Evolutionary conservation across 2,888 invertebrate species (phyloP).

Genomic region (Chloroclysta siterata): DNA sequence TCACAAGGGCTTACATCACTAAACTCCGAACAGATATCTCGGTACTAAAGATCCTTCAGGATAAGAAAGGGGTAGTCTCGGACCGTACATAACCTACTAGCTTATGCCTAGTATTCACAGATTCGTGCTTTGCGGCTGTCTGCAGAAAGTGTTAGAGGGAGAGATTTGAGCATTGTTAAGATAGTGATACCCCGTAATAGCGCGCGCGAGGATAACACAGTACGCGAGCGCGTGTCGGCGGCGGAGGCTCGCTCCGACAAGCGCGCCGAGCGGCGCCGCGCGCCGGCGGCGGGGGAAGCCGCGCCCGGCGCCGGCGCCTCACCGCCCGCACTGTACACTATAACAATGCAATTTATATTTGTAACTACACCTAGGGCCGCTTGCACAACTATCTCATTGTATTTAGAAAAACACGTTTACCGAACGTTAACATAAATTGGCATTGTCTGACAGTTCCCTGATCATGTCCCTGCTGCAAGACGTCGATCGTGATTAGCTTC

Average conservation of each 20-base stretch:
- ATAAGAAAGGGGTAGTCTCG: not conserved
- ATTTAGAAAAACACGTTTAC: too few relatives aligned
- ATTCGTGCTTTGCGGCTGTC: constrained; percentile 22
- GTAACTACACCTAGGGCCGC: too few relatives aligned
- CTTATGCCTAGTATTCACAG: not conserved
- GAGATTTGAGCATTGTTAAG: constrained; percentile 8
- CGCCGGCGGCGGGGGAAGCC: not conserved
- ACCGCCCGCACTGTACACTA: not conserved
- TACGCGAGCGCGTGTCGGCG: not conserved
- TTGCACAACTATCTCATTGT: too few relatives aligned
- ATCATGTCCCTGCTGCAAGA: too few relatives aligned
- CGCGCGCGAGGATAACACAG: constrained; percentile 1
- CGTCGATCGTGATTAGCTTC: too few relatives aligned
- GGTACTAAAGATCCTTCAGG: not conserved
- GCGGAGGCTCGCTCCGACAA: constrained; percentile 1
- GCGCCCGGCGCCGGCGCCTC: not conserved
- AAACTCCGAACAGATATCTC: too few relatives aligned
- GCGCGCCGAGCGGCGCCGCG: constrained; percentile 3
- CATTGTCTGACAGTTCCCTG: too few relatives aligned
- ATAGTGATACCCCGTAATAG: constrained; percentile 2
- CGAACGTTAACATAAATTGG: too few relatives aligned
- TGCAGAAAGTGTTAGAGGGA: constrained; percentile 8
- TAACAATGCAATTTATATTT: not conserved
- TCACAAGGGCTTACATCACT: too few relatives aligned
- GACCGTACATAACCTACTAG: not conserved